Evolutionary conservation across 2,888 invertebrate genomes (phyloP), one percentile per base, ranked within the genome.

Genomic region (Steinernema hermaphroditum): DNA sequence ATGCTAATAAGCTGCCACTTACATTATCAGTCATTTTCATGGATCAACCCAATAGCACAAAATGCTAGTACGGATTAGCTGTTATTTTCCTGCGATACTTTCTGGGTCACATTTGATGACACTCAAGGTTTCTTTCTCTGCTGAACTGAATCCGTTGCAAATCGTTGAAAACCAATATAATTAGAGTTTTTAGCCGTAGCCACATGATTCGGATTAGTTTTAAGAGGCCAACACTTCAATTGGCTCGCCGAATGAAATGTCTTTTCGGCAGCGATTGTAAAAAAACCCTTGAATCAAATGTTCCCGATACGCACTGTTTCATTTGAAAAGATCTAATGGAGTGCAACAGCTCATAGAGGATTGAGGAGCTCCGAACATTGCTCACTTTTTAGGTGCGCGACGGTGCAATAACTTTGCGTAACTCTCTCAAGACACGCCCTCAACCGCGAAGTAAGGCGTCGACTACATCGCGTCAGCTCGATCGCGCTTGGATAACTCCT

Each of bases 381-480:
- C 19, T 62, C 62, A 62, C 62, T 62, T 62, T 27, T 62, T 62
- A 62, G 29, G 19, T 62, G 62, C 62, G 62, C 62, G 32, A 32
- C 32, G 32, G 62, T 27, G 62, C 62, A 62, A 62, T 62, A 62
- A 62, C 62, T 62, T 62, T 62, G 62, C 62, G 62, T 62, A 62
- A 62, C 62, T 62, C 62, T 29, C n/a, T 32, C 6, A 62, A 62
- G 62, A 62, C 62, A 22, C 62, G 62, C 62, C 62, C 27, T 34
- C 62, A 29, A 14, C 16, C 62, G 62, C 62, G 32, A 16, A 62
- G 16, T 37, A 62, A 8, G 54, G 14, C 50, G 22, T 12, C 24
- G 50, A 50, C 19, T 24, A 50, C 22, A 24, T 22, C 50, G 50
- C 50, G 24, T 50, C 50, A 50, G 14, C 62, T 32, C 62, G 62